phyloP scores from a whole-genome alignment of 2,888 invertebrate genomes.

The Brenthis hecate region DNA sequence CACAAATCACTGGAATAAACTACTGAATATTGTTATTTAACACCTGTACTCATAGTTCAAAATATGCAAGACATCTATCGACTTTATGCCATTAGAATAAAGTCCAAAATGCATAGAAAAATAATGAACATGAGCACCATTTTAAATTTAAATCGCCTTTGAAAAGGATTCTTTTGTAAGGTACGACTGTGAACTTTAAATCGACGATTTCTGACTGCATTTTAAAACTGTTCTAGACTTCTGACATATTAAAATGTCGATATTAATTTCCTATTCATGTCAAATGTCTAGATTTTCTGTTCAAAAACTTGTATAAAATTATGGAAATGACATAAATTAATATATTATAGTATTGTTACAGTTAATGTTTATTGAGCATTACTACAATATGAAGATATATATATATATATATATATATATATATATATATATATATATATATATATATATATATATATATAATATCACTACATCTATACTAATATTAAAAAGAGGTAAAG shows the following conservation, averaged over 20 bases:
- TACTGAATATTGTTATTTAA: constrained; percentile 42
- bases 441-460: too few species aligned
- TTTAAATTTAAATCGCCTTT: constrained; percentile 36
- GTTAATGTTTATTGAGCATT: too few species aligned
- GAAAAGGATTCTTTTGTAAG: constrained; percentile 35
- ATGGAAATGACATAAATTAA: too few species aligned
- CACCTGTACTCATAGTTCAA: constrained; percentile 44
- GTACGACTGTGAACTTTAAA: constrained; percentile 29
- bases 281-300: neutral
- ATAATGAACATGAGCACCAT: constrained; percentile 26
- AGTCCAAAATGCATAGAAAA: constrained; percentile 16
- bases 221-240: constrained; percentile 22
- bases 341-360: too few species aligned
- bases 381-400: too few species aligned
- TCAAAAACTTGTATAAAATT: neutral
- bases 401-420: too few species aligned
- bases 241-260: constrained; percentile 18
- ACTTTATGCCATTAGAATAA: constrained; percentile 15
- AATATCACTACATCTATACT: too few species aligned
- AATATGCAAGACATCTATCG: constrained; percentile 18
- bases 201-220: constrained; percentile 25
- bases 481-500: too few species aligned
- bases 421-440: too few species aligned
- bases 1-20: constrained; percentile 36
- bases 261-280: constrained; percentile 15